A percentile compares a stretch with the other conserved stretches of the same genome.
Conservation (phyloP, 2,888 invertebrate species). For the Euplagia quadripunctaria region DNA sequence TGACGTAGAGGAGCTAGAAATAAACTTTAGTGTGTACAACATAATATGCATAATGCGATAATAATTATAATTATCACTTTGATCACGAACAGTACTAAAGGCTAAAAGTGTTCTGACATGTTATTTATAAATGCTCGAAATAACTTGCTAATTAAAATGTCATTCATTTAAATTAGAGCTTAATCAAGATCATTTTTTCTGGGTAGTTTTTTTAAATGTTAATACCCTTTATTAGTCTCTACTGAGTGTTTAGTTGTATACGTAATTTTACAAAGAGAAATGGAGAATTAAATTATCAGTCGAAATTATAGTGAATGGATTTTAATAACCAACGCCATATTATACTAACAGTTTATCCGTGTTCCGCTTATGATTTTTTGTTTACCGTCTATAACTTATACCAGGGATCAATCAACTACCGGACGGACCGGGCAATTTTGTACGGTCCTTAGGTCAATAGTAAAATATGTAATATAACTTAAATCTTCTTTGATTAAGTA, state of each 20-base stretch:
- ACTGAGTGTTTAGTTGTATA: neutral
- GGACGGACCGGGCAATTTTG: too few species aligned
- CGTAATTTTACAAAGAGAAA: neutral
- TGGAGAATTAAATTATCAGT: too few species aligned
- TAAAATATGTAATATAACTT: too few species aligned
- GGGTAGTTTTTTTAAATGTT: conserved; percentile 19
- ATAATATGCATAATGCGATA: conserved; percentile 9
- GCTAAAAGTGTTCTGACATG: conserved; percentile 25
- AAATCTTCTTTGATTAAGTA: too few species aligned
- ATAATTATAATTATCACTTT: conserved; percentile 19
- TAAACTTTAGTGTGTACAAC: conserved; percentile 22
- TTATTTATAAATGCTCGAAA: conserved; percentile 40
- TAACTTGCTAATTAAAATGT: conserved; percentile 41
- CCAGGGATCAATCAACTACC: too few species aligned
- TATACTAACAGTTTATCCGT: too few species aligned
- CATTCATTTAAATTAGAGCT: conserved; percentile 34
- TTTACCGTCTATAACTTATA: too few species aligned
- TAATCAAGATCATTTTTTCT: neutral
- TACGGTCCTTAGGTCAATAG: too few species aligned
- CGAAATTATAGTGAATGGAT: too few species aligned
- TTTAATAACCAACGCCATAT: too few species aligned
- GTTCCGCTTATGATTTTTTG: too few species aligned
- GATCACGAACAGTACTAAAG: conserved; percentile 33
- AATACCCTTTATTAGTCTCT: neutral
- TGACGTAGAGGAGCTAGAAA: conserved; percentile 20